Evolutionary conservation across 2,888 invertebrate species (phyloP).

Genomic region (Reticulitermes lucifugus): DNA sequence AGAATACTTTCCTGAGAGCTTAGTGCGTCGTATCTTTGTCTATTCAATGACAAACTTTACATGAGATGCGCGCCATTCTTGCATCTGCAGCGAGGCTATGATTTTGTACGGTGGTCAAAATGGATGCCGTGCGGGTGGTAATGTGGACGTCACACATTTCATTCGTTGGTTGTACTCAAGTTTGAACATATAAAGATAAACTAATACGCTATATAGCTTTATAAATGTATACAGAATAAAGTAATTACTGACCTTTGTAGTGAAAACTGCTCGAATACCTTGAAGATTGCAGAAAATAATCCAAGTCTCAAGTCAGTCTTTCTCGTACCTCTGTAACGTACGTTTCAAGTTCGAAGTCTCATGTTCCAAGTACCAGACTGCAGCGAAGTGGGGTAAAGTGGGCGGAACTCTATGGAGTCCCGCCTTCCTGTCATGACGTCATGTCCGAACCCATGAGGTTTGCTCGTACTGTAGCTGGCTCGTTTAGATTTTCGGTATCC

Average conservation of each 20-base stretch:
- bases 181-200: neutral
- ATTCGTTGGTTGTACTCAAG: too few species aligned
- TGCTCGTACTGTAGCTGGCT: conserved; percentile 48
- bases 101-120: conserved; percentile 49
- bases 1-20: neutral
- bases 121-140: conserved; percentile 42
- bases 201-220: neutral
- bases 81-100: conserved; percentile 35
- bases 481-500: conserved; percentile 44
- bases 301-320: conserved; percentile 9
- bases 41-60: neutral
- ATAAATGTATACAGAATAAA: neutral
- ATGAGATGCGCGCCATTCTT: neutral
- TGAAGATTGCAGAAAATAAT: neutral
- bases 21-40: neutral
- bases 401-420: conserved; percentile 44
- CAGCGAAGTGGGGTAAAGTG: conserved; percentile 24
- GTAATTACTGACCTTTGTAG: conserved; percentile 7
- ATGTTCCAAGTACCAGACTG: conserved; percentile 33
- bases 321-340: conserved; percentile 42
- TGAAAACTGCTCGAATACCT: neutral
- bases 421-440: conserved; percentile 53
- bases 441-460: conserved; percentile 52
- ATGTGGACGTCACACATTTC: neutral
- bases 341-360: conserved; percentile 29